Conservation (phyloP, 2,113 vertebrate genomes). For the Engystomops pustulosus region DNA sequence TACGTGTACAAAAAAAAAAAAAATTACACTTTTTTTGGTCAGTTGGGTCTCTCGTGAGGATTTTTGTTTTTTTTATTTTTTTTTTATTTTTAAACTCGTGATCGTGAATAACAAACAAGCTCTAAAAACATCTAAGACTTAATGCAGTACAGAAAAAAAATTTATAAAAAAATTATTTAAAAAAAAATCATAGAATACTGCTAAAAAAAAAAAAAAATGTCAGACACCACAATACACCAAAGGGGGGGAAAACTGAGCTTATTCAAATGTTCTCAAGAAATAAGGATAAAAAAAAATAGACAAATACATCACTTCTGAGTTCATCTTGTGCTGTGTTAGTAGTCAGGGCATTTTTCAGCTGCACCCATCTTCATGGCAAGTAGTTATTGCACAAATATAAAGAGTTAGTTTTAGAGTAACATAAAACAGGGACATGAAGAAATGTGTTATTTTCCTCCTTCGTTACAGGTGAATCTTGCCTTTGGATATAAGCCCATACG, state of each 20-base stretch:
- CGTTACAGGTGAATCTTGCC: conserved; percentile 32
- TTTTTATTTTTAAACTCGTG: conserved; percentile 65
- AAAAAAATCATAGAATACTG: conserved; percentile 83
- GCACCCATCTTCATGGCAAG: conserved; percentile 77
- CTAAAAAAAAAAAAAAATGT: conserved; percentile 81
- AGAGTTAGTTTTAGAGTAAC: conserved; percentile 71
- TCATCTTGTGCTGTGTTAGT: conserved; percentile 80
- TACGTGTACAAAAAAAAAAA: conserved; percentile 83
- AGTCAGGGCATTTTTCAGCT: conserved; percentile 78
- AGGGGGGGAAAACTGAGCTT: conserved; percentile 75
- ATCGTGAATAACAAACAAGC: conserved; percentile 79
- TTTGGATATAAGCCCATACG: conserved; percentile 31
- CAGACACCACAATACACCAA: conserved; percentile 75
- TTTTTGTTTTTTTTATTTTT: conserved; percentile 67
- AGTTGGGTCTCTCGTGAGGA: conserved; percentile 75
- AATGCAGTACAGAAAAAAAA: conserved; percentile 80
- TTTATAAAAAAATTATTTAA: conserved; percentile 76
- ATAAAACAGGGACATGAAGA: conserved; percentile 62
- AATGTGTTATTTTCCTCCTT: conserved; percentile 35
- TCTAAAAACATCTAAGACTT: conserved; percentile 82
- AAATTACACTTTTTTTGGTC: conserved; percentile 74
- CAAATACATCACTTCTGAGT: conserved; percentile 73
- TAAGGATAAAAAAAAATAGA: conserved; percentile 60
- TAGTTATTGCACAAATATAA: conserved; percentile 85
- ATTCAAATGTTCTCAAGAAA: conserved; percentile 71